Evolutionary conservation across 2,113 vertebrate species (phyloP).

Genomic region (Dascyllus trimaculatus): DNA sequence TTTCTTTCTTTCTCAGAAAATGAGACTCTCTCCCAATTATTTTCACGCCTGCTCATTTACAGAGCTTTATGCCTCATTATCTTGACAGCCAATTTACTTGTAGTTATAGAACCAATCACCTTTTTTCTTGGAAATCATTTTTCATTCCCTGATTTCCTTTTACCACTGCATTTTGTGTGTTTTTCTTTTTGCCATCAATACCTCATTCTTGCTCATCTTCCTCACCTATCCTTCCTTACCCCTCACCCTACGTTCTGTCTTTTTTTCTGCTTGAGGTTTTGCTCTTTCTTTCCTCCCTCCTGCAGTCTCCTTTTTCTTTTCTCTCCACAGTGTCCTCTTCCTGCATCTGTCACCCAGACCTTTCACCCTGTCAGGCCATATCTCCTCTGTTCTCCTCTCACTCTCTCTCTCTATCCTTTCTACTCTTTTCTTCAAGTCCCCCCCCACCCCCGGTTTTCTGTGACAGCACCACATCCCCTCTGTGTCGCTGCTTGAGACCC

Average conservation of each 20-base stretch:
- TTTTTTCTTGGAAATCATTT: constrained; percentile 7
- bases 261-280: background rate
- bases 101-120: background rate
- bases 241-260: background rate
- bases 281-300: background rate
- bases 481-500: constrained; percentile 37
- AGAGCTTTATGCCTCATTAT: constrained; percentile 54
- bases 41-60: constrained; percentile 60
- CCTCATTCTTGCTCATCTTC: background rate
- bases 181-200: background rate
- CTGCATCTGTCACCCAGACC: constrained; percentile 13
- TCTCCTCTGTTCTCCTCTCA: constrained; percentile 16
- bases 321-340: constrained; percentile 1
- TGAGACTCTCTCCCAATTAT: constrained; percentile 62
- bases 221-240: background rate
- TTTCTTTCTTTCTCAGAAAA: background rate
- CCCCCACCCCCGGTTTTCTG: constrained; percentile 11
- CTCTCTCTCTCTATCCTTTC: constrained; percentile 11
- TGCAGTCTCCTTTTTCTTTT: background rate
- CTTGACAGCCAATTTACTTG: constrained; percentile 33
- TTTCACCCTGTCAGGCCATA: constrained; percentile 36
- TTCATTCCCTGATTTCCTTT: background rate
- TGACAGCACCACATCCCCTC: constrained; percentile 37
- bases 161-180: background rate
- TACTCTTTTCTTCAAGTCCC: background rate